phyloP scores from a whole-genome alignment of 1,140 invertebrate genomes.

The Thaumetopoea pityocampa region DNA sequence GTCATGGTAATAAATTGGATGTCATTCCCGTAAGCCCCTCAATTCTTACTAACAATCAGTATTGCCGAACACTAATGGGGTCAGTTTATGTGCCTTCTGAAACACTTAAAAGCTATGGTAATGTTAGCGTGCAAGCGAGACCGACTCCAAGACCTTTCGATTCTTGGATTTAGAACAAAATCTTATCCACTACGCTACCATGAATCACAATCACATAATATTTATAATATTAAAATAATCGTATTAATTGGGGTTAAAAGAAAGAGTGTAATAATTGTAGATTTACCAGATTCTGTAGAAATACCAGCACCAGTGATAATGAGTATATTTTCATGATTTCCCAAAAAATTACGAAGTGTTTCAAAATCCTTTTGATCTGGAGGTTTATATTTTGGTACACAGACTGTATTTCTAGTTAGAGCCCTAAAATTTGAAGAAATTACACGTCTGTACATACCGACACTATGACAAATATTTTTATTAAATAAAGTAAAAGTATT shows the following conservation, averaged over 20 bases:
- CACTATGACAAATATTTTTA: background rate
- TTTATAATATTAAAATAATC: conserved; percentile 5
- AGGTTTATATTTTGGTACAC: conserved; percentile 85
- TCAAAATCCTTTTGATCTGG: conserved; percentile 78
- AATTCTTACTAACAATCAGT: no score
- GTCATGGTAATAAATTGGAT: no score
- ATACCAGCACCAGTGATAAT: conserved; percentile 95
- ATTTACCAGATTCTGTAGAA: conserved; percentile 91
- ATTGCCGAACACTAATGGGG: no score
- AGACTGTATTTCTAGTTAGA: conserved; percentile 55
- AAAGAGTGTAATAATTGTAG: background rate
- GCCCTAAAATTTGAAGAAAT: conserved; percentile 8
- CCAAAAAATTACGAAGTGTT: conserved; percentile 81
- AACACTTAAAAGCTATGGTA: no score
- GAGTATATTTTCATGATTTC: conserved; percentile 78
- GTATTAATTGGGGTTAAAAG: conserved; percentile 8
- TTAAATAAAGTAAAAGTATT: background rate
- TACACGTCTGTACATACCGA: conserved; percentile 19
- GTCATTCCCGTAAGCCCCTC: no score
- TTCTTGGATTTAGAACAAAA: no score
- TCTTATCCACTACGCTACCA: no score
- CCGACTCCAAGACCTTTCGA: no score
- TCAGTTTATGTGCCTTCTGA: no score
- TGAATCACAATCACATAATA: no score
- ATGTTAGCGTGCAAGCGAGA: no score